Conservation (phyloP, 2,797 vertebrate genomes). For the Lacerta agilis region DNA sequence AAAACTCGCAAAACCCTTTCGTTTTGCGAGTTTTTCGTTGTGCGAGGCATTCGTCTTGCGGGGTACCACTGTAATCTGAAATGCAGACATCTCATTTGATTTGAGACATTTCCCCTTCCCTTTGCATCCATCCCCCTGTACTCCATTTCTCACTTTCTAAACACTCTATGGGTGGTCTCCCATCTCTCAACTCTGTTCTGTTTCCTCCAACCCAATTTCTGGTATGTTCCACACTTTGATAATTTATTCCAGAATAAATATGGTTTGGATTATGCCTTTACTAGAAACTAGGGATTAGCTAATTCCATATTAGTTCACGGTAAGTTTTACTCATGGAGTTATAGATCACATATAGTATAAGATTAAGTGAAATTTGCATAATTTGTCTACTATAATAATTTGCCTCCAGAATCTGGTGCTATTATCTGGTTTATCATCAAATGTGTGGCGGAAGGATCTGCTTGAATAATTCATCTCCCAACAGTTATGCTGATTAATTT, state of each 20-base stretch:
- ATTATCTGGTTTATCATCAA: not conserved
- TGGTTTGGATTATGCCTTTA: not conserved
- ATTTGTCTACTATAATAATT: not conserved
- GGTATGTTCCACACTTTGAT: not conserved
- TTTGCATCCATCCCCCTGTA: too few species aligned
- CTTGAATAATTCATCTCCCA: not conserved
- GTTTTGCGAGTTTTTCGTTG: too few species aligned
- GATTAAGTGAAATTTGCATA: not conserved
- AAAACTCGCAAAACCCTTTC: too few species aligned
- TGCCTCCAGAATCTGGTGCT: not conserved
- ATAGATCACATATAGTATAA: too few species aligned
- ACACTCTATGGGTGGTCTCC: not conserved
- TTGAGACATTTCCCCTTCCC: too few species aligned
- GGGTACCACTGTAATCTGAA: too few species aligned
- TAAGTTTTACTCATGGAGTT: not conserved
- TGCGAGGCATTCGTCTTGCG: too few species aligned
- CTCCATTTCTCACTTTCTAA: not conserved
- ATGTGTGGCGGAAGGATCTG: not conserved
- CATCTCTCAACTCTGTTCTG: not conserved
- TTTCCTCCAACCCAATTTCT: not conserved
- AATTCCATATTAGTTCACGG: not conserved
- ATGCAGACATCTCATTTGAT: not conserved
- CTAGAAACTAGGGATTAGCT: not conserved
- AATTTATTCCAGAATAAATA: not conserved
- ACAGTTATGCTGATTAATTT: not conserved